Evolutionary conservation across 1,140 invertebrate genomes (phyloP).

Genomic region (Armadillidium nasatum): DNA sequence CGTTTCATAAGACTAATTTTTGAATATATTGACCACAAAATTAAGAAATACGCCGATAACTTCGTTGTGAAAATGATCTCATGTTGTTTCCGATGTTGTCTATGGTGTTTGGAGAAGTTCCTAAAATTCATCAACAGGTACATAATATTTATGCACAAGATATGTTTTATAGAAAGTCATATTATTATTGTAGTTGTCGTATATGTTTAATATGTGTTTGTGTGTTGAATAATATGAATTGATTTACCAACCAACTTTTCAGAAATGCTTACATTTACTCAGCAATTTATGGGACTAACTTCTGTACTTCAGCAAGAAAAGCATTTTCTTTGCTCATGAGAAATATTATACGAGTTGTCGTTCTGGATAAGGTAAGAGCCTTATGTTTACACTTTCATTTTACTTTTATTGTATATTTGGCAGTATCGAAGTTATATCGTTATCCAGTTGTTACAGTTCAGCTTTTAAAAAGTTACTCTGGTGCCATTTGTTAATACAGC

Average conservation of each 20-base stretch:
- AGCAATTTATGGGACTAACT: conserved; percentile 88
- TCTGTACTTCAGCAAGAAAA: conserved; percentile 80
- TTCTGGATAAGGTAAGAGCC: conserved; percentile 73
- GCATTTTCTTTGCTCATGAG: conserved; percentile 84
- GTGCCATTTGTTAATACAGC: too few relatives aligned
- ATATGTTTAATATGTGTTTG: too few relatives aligned
- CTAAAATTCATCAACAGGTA: conserved; percentile 57
- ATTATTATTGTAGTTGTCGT: too few relatives aligned
- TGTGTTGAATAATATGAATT: not conserved
- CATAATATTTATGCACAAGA: not conserved
- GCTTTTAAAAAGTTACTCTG: too few relatives aligned
- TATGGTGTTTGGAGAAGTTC: conserved; percentile 87
- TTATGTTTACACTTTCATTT: not conserved
- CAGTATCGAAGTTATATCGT: conserved; percentile 12
- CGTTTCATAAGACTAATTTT: conserved; percentile 76
- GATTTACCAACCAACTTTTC: conserved; percentile 54
- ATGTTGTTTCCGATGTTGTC: conserved; percentile 80
- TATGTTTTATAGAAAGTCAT: too few relatives aligned
- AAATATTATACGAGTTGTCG: conserved; percentile 79
- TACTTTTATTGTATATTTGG: conserved; percentile 7
- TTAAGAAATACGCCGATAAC: conserved; percentile 60
- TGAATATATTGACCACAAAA: conserved; percentile 77
- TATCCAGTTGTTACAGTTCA: conserved; percentile 11
- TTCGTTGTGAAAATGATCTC: conserved; percentile 64
- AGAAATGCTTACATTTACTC: conserved; percentile 96